Percentiles rank a stretch among this genome's conserved stretches.
Evolutionary conservation across 1,140 invertebrate species (phyloP).

Genomic region (Manduca sexta): DNA sequence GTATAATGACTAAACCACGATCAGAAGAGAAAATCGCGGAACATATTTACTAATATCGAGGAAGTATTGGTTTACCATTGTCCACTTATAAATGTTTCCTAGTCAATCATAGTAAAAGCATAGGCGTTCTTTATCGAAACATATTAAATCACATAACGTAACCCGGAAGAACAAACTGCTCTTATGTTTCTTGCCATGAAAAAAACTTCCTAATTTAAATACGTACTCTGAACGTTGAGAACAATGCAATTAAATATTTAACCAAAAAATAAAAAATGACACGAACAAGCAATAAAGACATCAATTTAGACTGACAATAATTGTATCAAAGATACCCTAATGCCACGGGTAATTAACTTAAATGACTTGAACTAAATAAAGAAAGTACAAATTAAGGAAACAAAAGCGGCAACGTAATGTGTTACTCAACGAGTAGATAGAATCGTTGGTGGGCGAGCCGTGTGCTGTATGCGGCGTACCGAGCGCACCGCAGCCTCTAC

Average conservation of each 20-base stretch:
- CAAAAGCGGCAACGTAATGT: conserved; percentile 19
- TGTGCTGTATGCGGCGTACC: background rate
- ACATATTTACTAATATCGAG: conserved; percentile 6
- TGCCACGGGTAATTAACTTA: background rate
- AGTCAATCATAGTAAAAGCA: conserved; percentile 2
- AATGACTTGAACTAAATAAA: conserved; percentile 1
- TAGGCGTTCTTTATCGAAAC: too few relatives aligned
- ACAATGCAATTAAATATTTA: background rate
- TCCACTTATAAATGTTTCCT: conserved; percentile 7
- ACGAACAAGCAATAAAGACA: background rate
- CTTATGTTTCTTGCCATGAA: too few relatives aligned
- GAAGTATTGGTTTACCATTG: conserved; percentile 10
- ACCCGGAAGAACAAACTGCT: too few relatives aligned
- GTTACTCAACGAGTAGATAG: conserved; percentile 21
- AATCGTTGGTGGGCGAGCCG: conserved; percentile 13
- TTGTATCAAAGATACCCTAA: background rate
- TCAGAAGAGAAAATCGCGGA: conserved; percentile 4
- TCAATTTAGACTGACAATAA: background rate
- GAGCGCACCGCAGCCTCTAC: background rate
- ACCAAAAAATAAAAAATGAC: background rate
- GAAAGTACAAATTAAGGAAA: conserved; percentile 27
- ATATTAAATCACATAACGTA: too few relatives aligned
- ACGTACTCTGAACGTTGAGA: too few relatives aligned
- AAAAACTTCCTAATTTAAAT: background rate
- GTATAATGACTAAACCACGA: background rate